These are phyloP conservation scores for Fulmarus glacialis DNA, from an alignment of 2,113 vertebrate species.

Conservation along the genomic window DNA sequence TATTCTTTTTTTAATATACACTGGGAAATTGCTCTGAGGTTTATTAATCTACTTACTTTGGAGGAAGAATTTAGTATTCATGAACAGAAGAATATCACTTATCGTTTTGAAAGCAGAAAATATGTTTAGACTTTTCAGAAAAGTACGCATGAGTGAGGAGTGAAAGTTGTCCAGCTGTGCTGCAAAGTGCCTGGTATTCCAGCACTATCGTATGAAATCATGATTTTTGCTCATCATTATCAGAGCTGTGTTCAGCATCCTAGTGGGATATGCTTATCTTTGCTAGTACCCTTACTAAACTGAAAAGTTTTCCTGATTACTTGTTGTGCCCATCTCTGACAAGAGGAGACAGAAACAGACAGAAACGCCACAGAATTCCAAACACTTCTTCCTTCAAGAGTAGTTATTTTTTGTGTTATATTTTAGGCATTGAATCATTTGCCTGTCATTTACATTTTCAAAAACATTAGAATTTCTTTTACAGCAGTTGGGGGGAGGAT, in stretches of 20 bases:
- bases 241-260: neutral
- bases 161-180: neutral
- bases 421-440: neutral
- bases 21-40: neutral
- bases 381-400: neutral
- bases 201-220: neutral
- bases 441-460: neutral
- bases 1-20: neutral
- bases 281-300: neutral
- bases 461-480: neutral
- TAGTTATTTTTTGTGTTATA: neutral
- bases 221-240: neutral
- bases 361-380: neutral
- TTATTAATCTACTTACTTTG: neutral
- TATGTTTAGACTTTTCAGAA: neutral
- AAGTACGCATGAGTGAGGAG: neutral
- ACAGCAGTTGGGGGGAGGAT: rapidly evolving
- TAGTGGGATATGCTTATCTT: neutral
- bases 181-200: neutral
- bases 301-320: neutral
- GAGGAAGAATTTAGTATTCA: neutral
- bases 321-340: neutral
- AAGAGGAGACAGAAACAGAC: neutral
- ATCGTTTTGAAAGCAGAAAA: neutral
- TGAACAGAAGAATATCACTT: neutral